Evolutionary conservation across 1,140 invertebrate species (phyloP), one percentile per base, ranked within the genome.

Genomic region (Homalodisca vitripennis): DNA sequence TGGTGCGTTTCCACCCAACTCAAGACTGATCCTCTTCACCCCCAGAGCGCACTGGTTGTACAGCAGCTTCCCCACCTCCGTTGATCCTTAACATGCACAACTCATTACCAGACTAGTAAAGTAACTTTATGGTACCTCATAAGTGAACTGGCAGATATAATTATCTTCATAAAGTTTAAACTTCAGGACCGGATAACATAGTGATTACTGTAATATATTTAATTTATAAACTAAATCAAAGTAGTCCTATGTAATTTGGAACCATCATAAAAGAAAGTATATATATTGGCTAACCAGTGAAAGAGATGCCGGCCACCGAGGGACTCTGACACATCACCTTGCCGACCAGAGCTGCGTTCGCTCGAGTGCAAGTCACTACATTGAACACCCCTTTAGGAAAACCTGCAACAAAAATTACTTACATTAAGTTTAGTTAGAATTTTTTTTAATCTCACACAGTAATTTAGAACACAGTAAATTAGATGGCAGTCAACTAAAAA

Each of bases 1-100:
- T 1, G 98, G 95, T 0, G 97, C 97, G 86, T 99, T 98, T 10
- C 98, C 98, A 63, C 98, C 98, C 14, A 99, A 82, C 80, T 99
- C 98, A 51, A 99, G 82, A 31, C 89, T 87, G 0, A 98, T 80
- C 68, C 92, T 85, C 79, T 99, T 99, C 32, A 99, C 87, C 2
- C 92, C 93, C n/a, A 84, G 82, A 1, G 95, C 88, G 73, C 89
- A 93, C 75, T 96, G 90, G 57, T 86, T 77, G 75, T 97, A 92
- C 0, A 99, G 82, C 53, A 95, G 82, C 83, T 95, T 93, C 14
- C 93, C 93, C 51, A 95, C 91, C 67, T 83, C 79, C 10, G 93
- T 95, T 3, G 93, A 95, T 0, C 92, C 92, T 80, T 34, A 3
- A 69, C 27, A 69, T 41, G n/a, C n/a, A n/a, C n/a, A n/a, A n/a